phyloP scores from a whole-genome alignment of 2,113 vertebrate genomes.

The Origma solitaria region DNA sequence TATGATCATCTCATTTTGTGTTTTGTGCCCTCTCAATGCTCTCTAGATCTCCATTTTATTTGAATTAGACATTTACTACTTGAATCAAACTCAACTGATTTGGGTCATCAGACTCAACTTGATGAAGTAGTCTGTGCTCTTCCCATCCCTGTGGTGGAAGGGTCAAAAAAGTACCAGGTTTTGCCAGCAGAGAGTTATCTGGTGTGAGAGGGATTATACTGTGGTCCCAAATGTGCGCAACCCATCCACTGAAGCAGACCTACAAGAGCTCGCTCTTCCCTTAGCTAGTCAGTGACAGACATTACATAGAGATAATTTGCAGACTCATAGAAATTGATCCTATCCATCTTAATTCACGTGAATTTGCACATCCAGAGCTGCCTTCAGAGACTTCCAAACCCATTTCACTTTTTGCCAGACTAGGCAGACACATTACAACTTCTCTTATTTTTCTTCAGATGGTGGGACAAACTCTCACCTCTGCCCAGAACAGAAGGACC shows the following conservation, averaged over 20 bases:
- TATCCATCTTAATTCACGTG: not conserved
- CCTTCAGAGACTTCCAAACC: not conserved
- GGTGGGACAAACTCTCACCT: not conserved
- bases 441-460: slow-evolving; percentile 37
- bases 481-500: not conserved
- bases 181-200: not conserved
- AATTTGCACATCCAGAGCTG: not conserved
- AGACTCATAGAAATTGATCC: not conserved
- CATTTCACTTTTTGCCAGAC: not conserved
- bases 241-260: not conserved
- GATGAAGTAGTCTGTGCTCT: not conserved
- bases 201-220: not conserved
- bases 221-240: not conserved
- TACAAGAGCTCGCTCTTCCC: not conserved
- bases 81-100: not conserved
- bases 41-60: not conserved
- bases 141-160: not conserved
- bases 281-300: not conserved
- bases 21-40: not conserved
- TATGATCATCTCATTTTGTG: not conserved
- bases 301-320: not conserved
- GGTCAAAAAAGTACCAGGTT: not conserved
- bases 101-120: not conserved
- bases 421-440: not conserved
- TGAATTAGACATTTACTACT: not conserved